Evolutionary conservation across 2,888 invertebrate species (phyloP).

Genomic region (Lordiphosa andalusiaca): DNA sequence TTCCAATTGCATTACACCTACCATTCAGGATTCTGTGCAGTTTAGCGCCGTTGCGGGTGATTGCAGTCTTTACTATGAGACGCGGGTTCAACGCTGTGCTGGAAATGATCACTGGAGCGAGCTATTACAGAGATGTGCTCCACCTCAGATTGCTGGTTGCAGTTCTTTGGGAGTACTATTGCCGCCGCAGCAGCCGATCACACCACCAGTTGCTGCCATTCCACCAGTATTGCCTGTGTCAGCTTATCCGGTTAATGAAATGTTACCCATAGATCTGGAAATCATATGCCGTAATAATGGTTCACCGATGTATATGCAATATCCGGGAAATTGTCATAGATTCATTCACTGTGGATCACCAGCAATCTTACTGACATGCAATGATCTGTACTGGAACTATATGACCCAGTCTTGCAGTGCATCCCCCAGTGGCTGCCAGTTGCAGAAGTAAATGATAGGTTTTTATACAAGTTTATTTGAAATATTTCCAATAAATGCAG

Average conservation of each 20-base stretch:
- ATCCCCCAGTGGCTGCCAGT: slow-evolving; percentile 17
- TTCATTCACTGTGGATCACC: slow-evolving; percentile 71
- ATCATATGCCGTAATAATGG: slow-evolving; percentile 21
- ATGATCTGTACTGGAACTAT: slow-evolving; percentile 62
- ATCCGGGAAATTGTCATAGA: slow-evolving; percentile 71
- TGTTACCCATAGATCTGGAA: slow-evolving; percentile 13
- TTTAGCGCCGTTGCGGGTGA: slow-evolving; percentile 57
- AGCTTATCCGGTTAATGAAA: background rate
- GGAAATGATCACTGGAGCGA: slow-evolving; percentile 62
- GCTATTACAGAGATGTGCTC: slow-evolving; percentile 56
- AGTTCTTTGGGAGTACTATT: too few relatives aligned
- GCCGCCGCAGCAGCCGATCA: background rate
- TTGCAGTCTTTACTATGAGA: slow-evolving; percentile 70
- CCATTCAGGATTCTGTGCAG: slow-evolving; percentile 10
- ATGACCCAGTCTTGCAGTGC: slow-evolving; percentile 44
- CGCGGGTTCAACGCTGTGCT: slow-evolving; percentile 46
- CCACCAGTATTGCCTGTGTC: slow-evolving; percentile 24
- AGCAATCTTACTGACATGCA: slow-evolving; percentile 53
- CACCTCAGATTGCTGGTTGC: slow-evolving; percentile 48
- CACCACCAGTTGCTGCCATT: slow-evolving; percentile 25
- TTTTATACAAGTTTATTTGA: background rate
- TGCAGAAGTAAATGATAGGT: background rate
- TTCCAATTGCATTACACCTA: slow-evolving; percentile 48
- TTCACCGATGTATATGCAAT: slow-evolving; percentile 40
- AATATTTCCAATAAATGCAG: slow-evolving; percentile 2